Base-by-base conservation (phyloP, 2,888 invertebrate species). In the Hemaris fuciformis region DNA sequence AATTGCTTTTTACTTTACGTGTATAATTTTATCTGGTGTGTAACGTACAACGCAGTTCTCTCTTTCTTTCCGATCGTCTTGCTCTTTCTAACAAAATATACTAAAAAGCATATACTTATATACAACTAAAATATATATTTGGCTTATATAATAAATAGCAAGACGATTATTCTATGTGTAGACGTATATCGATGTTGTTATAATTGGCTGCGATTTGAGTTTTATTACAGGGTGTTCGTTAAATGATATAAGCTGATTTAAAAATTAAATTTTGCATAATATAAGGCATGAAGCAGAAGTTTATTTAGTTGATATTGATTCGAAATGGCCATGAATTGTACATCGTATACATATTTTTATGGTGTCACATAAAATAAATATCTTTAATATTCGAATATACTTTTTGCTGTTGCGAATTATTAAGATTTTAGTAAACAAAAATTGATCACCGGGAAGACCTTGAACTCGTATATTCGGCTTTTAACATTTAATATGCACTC, bases 1-100 rank as follows among this genome's bases (percentile, higher is more conserved):
- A 15, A 42, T 46, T 13, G 42, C 31, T 31, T 41, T 22, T 23
- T 27, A n/a, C 34, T 38, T 62, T 23, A 45, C 46, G 46, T 68
- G 53, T 71, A 68, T 71, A 68, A 64, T 79, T 80, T 80, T 76
- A 72, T 75, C 75, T 74, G 71, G 73, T 75, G 74, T 66, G 64
- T 73, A 66, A 77, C 71, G 86, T 85, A 85, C 85, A 87, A 87
- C 77, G 86, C 86, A 87, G 86, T 86, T 84, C 68, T 69, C 65
- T 70, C 68, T 74, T 70, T 74, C 57, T 72, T 58, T 68, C 63
- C 64, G 62, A 72, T 53, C 53, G 53, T 53, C 77, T 80, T 78
- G 71, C 75, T 80, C 72, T 81, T 76, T 77, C 70, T 74, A 73
- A 75, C 67, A 64, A 58, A 20, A 41, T 57, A 57, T 38, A 48